A percentile compares a stretch with the other conserved stretches of the same genome.
Evolutionary conservation across 2,113 vertebrate genomes (phyloP).

Genomic region (Paedocypris sp.): DNA sequence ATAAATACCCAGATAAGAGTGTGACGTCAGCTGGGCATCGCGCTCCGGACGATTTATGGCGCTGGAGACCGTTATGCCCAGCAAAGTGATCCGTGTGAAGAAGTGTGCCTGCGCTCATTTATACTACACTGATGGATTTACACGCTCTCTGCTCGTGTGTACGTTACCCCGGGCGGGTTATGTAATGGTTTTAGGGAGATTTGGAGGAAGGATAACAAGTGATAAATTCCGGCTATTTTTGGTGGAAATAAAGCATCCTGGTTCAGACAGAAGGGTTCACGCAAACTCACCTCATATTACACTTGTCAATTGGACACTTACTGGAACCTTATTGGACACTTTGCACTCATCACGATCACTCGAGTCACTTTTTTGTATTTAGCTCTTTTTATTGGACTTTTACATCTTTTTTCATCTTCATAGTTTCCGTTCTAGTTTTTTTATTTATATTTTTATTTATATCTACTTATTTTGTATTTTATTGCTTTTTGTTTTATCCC

Average conservation of each 20-base stretch:
- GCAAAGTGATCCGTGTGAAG: conserved; percentile 41
- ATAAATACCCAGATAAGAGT: conserved; percentile 20
- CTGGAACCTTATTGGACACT: no score
- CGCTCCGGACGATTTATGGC: conserved; percentile 32
- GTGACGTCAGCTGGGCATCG: conserved; percentile 19
- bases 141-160: conserved; percentile 43
- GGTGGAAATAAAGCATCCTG: conserved; percentile 35
- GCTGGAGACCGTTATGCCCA: conserved; percentile 28
- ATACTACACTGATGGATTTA: conserved; percentile 46
- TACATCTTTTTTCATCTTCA: no score
- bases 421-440: no score
- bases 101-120: conserved; percentile 45
- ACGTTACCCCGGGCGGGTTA: conserved; percentile 53
- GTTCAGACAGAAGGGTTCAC: conserved; percentile 16
- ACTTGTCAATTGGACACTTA: no score
- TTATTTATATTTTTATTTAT: no score
- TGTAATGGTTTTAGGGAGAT: conserved; percentile 55
- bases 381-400: no score
- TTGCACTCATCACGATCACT: no score
- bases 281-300: background rate
- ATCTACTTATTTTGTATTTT: no score
- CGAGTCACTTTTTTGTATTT: no score
- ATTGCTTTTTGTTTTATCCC: no score
- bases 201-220: conserved; percentile 58
- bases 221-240: conserved; percentile 50